Percentiles rank a stretch among this genome's conserved stretches.
Conservation (phyloP, 2,113 vertebrate species). For the Amphilophus citrinellus region DNA sequence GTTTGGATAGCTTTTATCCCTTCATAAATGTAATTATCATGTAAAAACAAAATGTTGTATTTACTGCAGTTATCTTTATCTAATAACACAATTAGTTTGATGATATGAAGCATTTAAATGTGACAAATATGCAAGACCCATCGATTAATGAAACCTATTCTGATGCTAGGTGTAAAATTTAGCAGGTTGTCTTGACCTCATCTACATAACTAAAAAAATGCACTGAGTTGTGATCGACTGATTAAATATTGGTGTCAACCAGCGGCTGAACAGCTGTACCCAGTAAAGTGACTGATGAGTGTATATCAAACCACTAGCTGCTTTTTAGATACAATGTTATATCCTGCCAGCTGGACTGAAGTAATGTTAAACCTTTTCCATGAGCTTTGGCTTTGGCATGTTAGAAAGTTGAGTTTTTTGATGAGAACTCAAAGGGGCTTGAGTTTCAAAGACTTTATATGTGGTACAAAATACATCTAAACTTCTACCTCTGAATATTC, state of each 20-base stretch:
- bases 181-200: neutral
- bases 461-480: neutral
- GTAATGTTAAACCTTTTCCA: neutral
- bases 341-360: neutral
- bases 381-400: neutral
- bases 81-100: too few relatives aligned
- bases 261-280: neutral
- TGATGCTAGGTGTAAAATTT: neutral
- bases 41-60: too few relatives aligned
- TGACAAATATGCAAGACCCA: too few relatives aligned
- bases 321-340: neutral
- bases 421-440: neutral
- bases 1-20: too few relatives aligned
- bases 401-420: neutral
- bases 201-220: accelerated
- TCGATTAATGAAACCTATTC: neutral
- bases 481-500: neutral
- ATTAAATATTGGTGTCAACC: neutral
- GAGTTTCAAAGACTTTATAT: neutral
- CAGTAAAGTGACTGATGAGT: neutral
- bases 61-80: too few relatives aligned
- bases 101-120: too few relatives aligned
- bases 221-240: neutral
- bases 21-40: too few relatives aligned
- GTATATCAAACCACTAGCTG: neutral